Evolutionary conservation across 2,888 invertebrate species (phyloP), one percentile per base, ranked within the genome.

Genomic region (Agrochola litura): DNA sequence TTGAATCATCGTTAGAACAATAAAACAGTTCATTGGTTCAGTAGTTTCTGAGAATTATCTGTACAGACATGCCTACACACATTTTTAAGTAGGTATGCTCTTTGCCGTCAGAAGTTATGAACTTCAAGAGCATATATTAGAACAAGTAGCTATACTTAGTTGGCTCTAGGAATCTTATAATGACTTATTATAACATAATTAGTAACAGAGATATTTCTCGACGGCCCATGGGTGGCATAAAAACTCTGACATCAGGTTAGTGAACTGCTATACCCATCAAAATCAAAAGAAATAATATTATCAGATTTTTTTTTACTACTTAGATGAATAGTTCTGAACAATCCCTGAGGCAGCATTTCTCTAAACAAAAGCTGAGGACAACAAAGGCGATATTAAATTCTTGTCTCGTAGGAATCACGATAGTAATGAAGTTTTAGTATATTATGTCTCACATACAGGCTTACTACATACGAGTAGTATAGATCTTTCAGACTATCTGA

Each of bases 351-450:
- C 72, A 84, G 87, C 79, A 68, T 80, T 81, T 73, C 72, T 77
- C 76, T 73, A 74, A 80, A 88, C 88, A 89, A 90, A 87, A 85
- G 86, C 76, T 67, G 61, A 54, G 63, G 30, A 58, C 46, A 41
- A 82, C 88, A 89, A 88, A 85, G 81, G 70, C 87, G 86, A 93
- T 95, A 95, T 95, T 94, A 95, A 95, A 95, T 95, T 95, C 95
- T 91, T 88, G 75, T 72, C 89, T 87, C 84, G 73, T 76, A 65
- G 74, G 93, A 94, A 94, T 94, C 94, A 94, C 92, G 93, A 91
- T 92, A 56, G 89, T 83, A 52, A 92, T 93, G 92, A 93, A 92
- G 90, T 90, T 89, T 90, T 90, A 90, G 90, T 91, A 91, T 61
- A 91, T 61, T 78, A 46, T 12, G 70, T 79, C 67, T 69, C 37